Conservation (phyloP, 2,797 vertebrate genomes). For the Brachyrhaphis roseni region DNA sequence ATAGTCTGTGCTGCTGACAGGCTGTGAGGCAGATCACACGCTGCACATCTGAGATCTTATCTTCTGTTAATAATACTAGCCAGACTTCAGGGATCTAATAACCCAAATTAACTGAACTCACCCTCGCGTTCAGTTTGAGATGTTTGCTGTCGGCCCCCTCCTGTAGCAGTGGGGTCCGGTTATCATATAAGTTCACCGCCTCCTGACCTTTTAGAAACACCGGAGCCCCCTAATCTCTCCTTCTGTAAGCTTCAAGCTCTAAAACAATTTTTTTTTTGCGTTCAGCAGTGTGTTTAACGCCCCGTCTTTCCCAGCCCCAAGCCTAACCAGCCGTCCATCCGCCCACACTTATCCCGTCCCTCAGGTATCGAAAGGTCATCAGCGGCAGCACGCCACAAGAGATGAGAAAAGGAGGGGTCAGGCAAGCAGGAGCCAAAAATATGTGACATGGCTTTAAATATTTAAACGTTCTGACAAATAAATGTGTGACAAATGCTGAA, state of each 20-base stretch:
- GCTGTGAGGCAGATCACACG: constrained; percentile 45
- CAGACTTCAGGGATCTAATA: constrained; percentile 44
- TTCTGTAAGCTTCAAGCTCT: constrained; percentile 44
- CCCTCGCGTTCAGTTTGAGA: constrained; percentile 29
- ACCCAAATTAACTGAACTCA: constrained; percentile 29
- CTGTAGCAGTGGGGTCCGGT: constrained; percentile 18
- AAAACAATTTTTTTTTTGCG: constrained; percentile 40
- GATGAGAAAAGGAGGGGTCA: neutral
- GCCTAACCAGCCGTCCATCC: neutral
- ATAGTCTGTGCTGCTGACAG: constrained; percentile 64
- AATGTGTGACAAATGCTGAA: constrained; percentile 2
- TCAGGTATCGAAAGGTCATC: constrained; percentile 23
- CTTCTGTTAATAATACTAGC: constrained; percentile 53
- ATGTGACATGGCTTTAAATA: neutral
- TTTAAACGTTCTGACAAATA: constrained; percentile 9
- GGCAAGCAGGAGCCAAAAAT: constrained; percentile 4
- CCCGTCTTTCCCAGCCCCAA: neutral
- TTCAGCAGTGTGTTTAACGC: constrained; percentile 39
- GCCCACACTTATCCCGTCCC: constrained; percentile 12
- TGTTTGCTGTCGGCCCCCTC: constrained; percentile 27
- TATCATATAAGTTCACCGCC: constrained; percentile 49
- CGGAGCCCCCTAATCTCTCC: constrained; percentile 46
- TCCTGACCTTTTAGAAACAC: constrained; percentile 49
- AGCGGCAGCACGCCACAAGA: constrained; percentile 30
- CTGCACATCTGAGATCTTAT: constrained; percentile 50